Evolutionary conservation across 2,797 vertebrate genomes (phyloP).

Genomic region (Macropodus opercularis): DNA sequence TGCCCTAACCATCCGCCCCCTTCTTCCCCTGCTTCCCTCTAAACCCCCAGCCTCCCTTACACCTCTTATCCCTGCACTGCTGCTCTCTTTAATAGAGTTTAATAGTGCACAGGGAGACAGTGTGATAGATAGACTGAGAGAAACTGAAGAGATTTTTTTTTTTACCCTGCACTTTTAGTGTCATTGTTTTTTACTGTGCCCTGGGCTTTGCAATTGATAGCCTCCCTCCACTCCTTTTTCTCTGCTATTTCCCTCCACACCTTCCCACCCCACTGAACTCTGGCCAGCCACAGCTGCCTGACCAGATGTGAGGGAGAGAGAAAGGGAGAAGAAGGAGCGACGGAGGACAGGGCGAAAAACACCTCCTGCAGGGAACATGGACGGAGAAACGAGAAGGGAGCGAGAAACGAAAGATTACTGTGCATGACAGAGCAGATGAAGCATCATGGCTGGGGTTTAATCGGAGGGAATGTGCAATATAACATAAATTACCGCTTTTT

Average conservation of each 20-base stretch:
- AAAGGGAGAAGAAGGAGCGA: conserved; percentile 70
- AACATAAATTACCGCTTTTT: conserved; percentile 41
- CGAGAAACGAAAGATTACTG: conserved; percentile 32
- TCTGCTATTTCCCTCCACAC: conserved; percentile 79
- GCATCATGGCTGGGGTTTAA: conserved; percentile 35
- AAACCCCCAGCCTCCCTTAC: conserved; percentile 58
- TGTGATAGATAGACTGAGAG: conserved; percentile 85
- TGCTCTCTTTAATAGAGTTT: conserved; percentile 81
- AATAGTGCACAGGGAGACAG: conserved; percentile 80
- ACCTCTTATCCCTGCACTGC: conserved; percentile 65
- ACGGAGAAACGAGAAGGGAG: conserved; percentile 73
- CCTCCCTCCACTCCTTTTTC: conserved; percentile 69
- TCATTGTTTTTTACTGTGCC: conserved; percentile 89
- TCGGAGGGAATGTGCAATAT: conserved; percentile 26
- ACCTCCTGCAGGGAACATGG: conserved; percentile 92
- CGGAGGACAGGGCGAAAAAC: conserved; percentile 82
- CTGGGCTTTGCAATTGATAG: conserved; percentile 99
- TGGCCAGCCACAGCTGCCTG: conserved; percentile 99
- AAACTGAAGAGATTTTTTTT: conserved; percentile 77
- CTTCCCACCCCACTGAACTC: conserved; percentile 88
- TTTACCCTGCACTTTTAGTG: conserved; percentile 72
- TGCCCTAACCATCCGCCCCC: conserved; percentile 85
- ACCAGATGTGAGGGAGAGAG: conserved; percentile 90
- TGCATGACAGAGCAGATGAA: conserved; percentile 33
- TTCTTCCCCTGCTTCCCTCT: conserved; percentile 75